These are phyloP conservation scores for Corticium candelabrum DNA, from an alignment of 37 sponge, comb jelly and placozoan genomes.

Conservation along the genomic window DNA sequence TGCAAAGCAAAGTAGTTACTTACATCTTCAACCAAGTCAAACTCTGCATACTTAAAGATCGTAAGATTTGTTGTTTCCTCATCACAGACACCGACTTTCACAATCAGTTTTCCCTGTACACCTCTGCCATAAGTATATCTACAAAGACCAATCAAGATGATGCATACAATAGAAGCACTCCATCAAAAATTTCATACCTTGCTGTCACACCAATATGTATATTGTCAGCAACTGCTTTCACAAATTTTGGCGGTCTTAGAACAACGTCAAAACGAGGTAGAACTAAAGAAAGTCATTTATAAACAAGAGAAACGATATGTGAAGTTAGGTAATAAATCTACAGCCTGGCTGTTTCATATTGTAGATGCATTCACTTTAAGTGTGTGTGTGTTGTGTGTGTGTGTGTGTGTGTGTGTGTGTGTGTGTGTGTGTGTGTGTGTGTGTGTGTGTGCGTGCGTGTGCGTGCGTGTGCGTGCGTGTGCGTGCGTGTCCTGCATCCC, in stretches of 20 bases:
- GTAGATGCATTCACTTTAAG: no score
- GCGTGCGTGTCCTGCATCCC: no score
- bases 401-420: no score
- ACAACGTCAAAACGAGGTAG: background rate
- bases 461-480: no score
- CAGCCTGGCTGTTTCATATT: no score
- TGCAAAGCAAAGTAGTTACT: background rate
- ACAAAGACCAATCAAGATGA: background rate
- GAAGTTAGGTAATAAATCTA: background rate
- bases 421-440: no score
- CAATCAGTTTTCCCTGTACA: background rate
- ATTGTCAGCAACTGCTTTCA: background rate
- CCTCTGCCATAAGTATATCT: background rate
- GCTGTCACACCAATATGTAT: background rate
- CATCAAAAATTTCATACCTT: no score
- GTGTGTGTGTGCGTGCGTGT: no score
- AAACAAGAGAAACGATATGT: background rate
- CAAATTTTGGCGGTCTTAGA: background rate
- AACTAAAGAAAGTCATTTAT: background rate
- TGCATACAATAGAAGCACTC: no score
- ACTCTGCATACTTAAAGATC: background rate
- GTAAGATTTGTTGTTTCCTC: background rate
- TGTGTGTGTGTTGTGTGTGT: no score
- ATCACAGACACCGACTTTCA: background rate
- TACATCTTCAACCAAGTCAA: background rate